Base-by-base conservation (phyloP, 2,797 vertebrate species). In the Lacerta bilineata region DNA sequence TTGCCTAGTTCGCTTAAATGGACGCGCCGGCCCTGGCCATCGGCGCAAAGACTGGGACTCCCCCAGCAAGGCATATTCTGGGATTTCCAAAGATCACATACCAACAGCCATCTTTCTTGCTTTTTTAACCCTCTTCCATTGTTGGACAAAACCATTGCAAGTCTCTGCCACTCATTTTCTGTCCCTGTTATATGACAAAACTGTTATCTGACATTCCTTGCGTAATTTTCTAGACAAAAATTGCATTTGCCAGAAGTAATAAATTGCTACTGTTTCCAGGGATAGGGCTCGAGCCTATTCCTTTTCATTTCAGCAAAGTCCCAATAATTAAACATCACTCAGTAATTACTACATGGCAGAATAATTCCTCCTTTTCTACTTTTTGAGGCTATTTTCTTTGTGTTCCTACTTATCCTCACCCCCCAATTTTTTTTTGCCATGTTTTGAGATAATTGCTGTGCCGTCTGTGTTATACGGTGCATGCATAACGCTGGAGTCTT, bases 251-350 rank as follows among this genome's bases (percentile, higher is more conserved):
- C 74, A 68, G 80, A 90, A 91, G 85, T 94, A 94, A 92, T 80
- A 86, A 79, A 83, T 36, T 89, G 84, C 74, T 43, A 72, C 59
- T 86, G 76, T 93, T 95, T 92, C 88, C 78, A 92, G 75, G 87
- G 91, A 85, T 9, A 43, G 84, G 72, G 72, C 64, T 83, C n/a
- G 80, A 84, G 90, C 43, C 87, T 93, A 43, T 90, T 71, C 0
- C 43, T 64, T 78, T 88, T 88, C 43, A 86, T 1, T 50, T 86
- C 39, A 25, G 46, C 85, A 90, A 93, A 93, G 90, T 91, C 78
- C 80, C 86, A 84, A 87, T 94, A 85, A 89, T 96, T 93, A 94
- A 92, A 91, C 43, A 75, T 84, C 55, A 87, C 92, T 91, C 93
- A 78, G 91, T 87, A 91, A 86, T 89, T 94, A 90, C 91, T 69